Conservation (phyloP, 2,888 invertebrate species). For the Plusia festucae region DNA sequence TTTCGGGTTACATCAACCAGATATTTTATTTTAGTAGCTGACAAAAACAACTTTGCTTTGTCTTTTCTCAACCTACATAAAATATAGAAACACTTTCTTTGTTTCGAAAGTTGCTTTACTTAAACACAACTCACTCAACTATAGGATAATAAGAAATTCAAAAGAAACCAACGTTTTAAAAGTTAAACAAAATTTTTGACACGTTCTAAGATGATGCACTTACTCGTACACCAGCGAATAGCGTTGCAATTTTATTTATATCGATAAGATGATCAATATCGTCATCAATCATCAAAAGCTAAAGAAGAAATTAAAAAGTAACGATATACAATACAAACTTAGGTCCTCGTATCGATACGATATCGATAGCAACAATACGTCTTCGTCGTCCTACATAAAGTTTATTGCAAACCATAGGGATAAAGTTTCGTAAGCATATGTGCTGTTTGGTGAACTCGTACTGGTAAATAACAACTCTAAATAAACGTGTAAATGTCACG, state of each 20-base stretch:
- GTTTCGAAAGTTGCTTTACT: too few species aligned
- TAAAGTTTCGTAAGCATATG: constrained; percentile 25
- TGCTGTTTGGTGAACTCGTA: constrained; percentile 20
- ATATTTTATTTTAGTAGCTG: too few species aligned
- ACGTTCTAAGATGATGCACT: background rate
- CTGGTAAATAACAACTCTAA: constrained; percentile 12
- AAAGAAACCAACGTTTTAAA: too few species aligned
- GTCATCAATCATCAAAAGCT: background rate
- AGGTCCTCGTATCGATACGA: constrained; percentile 12
- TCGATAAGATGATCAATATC: background rate
- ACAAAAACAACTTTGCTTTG: too few species aligned
- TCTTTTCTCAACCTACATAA: too few species aligned
- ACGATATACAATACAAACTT: constrained; percentile 4
- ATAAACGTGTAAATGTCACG: constrained; percentile 1
- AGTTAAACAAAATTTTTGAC: too few species aligned
- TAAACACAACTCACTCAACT: too few species aligned
- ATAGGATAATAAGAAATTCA: too few species aligned
- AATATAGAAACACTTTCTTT: too few species aligned
- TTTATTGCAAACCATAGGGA: constrained; percentile 28
- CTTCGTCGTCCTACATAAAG: constrained; percentile 36
- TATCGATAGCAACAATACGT: constrained; percentile 24
- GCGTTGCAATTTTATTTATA: background rate
- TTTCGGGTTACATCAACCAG: background rate
- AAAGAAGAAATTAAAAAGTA: background rate
- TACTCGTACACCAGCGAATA: background rate